Evolutionary conservation across 2,888 invertebrate genomes (phyloP), one percentile per base, ranked within the genome.

Genomic region (Punctoribates punctum): DNA sequence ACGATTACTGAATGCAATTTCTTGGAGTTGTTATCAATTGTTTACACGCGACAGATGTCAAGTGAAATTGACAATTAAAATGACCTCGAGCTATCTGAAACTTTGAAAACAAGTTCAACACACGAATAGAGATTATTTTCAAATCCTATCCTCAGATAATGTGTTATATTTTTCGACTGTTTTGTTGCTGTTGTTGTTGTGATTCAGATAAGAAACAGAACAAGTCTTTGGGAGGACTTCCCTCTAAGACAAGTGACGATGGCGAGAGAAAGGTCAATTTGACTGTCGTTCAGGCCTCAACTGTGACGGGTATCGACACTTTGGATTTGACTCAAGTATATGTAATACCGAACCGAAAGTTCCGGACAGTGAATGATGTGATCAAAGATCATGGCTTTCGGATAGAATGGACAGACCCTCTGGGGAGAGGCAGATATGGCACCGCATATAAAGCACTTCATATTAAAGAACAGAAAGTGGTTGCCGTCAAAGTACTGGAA

Each of bases 401-500:
- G 17, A 42, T 75, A 15, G 0, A 38, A 9, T 20, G 13, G 17
- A 23, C 20, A 13, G 29, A 67, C 0, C 8, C 4, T 5, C 17
- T 38, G 6, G 75, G 75, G n/a, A 62, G 23, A 9, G 74, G 74
- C 20, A 27, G 6, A 1, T 60, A 38, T 42, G 62, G 29, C 3
- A 6, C 0, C 0, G 74, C 65, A 1, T 60, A 60, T 46, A 74
- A 74, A 27, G 65, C 62, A 1, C 5, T 8, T 9, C 6, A 34
- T 17, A 9, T 60, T 5, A 29, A 38, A 15, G 74, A 76, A 17
- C n/a, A 46, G n/a, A 13, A 9, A 48, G 0, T 73, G 6, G 62
- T 76, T 0, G 76, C 76, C 13, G 57, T 57, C 20, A 76, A 76
- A 48, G 34, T 60, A n/a, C 57, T 76, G 67, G 1, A 5, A 8